Base-by-base conservation (phyloP, 2,797 vertebrate species). In the Periophthalmus magnuspinnatus region DNA sequence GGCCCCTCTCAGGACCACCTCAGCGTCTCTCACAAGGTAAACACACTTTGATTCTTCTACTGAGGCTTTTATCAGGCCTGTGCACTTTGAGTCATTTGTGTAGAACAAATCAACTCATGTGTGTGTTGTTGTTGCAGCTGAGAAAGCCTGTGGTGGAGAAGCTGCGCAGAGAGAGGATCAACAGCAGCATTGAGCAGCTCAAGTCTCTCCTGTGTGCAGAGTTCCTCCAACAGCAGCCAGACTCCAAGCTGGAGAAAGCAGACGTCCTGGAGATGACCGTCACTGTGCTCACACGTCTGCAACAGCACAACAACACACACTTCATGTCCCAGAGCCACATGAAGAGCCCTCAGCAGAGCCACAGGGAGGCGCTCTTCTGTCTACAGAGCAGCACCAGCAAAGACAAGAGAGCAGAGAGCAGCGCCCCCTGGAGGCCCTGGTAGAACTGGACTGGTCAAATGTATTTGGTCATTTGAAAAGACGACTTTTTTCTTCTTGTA, bases 141-240 rank as follows among this genome's bases (percentile, higher is more conserved):
- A 93, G 94, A 69, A 95, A 92, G 66, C 93, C 94, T 0, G 86
- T 94, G 85, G 95, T 96, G 89, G 94, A 96, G 84, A 96, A 96
- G 82, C 84, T 94, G 82, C 89, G 89, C 75, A 90, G 91, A 89
- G 91, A 93, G 88, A 66, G 90, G 60, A 92, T 93, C 80, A 93
- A 93, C 90, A 91, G 78, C 88, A 80, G 85, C 52, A 55, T 55
- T 13, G 52, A 55, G 52, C 52, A 55, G 52, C 52, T 55, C 81
- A 95, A 94, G 81, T 82, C 88, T 82, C 81, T 95, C 16, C 89
- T 95, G 87, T 88, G 87, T 79, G 87, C 91, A 80, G 92, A 94
- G 74, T 93, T 94, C 88, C 85, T 91, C 65, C 81, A 83, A 68
- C 86, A 91, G 54, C 88, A 93, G 72, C 90, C 92, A 74, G 91